Conservation (phyloP, 2,797 vertebrate genomes). For the Siniperca obscura region DNA sequence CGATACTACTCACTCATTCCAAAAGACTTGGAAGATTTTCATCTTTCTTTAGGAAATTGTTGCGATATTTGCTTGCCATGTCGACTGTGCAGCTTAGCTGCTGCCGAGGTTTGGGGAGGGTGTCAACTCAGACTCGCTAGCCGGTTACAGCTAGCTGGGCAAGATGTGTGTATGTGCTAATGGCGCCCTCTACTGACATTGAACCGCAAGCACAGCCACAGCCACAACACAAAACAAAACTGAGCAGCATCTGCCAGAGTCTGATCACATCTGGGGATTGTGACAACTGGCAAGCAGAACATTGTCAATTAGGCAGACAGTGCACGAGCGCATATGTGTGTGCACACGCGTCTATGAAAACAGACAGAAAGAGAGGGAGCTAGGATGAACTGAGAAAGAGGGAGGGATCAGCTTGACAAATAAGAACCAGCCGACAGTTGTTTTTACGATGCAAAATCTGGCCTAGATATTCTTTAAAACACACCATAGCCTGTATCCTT, state of each 20-base stretch:
- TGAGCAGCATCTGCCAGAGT: constrained; percentile 38
- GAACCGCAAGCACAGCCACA: neutral
- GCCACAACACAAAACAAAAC: constrained; percentile 18
- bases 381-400: neutral
- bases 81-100: constrained; percentile 85
- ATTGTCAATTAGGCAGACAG: constrained; percentile 44
- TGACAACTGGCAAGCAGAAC: constrained; percentile 30
- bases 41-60: constrained; percentile 83
- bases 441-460: constrained; percentile 30
- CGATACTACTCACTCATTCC: constrained; percentile 83
- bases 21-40: constrained; percentile 85
- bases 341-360: neutral
- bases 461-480: neutral
- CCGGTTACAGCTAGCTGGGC: constrained; percentile 81
- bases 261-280: constrained; percentile 61
- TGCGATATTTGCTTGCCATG: constrained; percentile 86
- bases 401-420: constrained; percentile 52
- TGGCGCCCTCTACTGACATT: constrained; percentile 50
- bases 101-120: constrained; percentile 84
- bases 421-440: constrained; percentile 45
- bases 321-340: constrained; percentile 1
- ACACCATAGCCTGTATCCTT: neutral
- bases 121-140: constrained; percentile 78
- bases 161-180: constrained; percentile 24
- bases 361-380: neutral